Conservation (phyloP, 2,113 vertebrate genomes). For the Sceloporus tristichus region DNA sequence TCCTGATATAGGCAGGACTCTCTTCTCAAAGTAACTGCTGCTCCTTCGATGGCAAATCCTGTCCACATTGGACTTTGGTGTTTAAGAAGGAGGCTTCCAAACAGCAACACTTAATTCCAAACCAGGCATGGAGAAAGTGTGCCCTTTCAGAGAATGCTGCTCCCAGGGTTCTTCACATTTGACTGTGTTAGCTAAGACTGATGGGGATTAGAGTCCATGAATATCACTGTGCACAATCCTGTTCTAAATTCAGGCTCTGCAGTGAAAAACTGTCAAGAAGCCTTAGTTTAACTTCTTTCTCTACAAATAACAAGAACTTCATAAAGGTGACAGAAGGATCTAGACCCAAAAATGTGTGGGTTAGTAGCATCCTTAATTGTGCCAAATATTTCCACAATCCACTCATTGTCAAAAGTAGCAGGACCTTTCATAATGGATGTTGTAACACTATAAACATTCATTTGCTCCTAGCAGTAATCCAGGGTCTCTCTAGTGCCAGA, state of each 20-base stretch:
- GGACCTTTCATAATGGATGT: conserved; percentile 15
- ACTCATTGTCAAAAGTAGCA: not conserved
- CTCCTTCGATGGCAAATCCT: not conserved
- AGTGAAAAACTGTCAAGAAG: not conserved
- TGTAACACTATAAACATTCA: conserved; percentile 20
- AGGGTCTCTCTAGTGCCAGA: not conserved
- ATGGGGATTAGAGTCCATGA: too few relatives aligned
- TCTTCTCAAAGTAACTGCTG: not conserved
- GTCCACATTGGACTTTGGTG: not conserved
- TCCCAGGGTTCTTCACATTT: too few relatives aligned
- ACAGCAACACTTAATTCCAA: too few relatives aligned
- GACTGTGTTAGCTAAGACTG: too few relatives aligned
- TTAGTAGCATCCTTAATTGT: conserved; percentile 14
- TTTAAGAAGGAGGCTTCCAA: not conserved
- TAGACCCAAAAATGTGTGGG: not conserved
- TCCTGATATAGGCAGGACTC: not conserved
- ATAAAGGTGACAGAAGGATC: not conserved
- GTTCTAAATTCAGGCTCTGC: not conserved
- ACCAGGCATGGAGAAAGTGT: too few relatives aligned
- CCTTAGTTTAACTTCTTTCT: not conserved
- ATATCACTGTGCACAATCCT: too few relatives aligned
- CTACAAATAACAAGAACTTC: not conserved
- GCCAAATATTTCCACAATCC: conserved; percentile 2
- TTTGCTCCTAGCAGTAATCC: conserved; percentile 9
- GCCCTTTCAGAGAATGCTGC: too few relatives aligned